These are phyloP conservation scores for Charina bottae DNA, from an alignment of 2,113 vertebrate genomes.

Conservation along the genomic window DNA sequence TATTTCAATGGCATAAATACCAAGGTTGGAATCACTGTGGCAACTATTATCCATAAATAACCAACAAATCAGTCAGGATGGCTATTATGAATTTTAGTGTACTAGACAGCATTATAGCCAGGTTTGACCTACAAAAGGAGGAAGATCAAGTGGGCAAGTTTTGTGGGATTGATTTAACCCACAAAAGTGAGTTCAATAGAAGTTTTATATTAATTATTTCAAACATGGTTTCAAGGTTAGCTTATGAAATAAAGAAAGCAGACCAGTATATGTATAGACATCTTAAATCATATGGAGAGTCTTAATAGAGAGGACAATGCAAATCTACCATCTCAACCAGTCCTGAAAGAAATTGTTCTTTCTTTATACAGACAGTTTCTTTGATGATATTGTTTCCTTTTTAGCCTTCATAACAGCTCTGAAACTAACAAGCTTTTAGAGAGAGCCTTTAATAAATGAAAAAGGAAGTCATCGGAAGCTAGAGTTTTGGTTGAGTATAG, in stretches of 20 bases:
- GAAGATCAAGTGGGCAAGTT: conserved; percentile 10
- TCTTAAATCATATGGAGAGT: not conserved
- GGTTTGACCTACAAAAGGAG: conserved; percentile 22
- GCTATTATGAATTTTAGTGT: not conserved
- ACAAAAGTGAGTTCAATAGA: conserved; percentile 18
- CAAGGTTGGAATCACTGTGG: not conserved
- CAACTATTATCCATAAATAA: not conserved
- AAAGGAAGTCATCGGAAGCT: no score
- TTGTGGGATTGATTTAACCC: conserved; percentile 18
- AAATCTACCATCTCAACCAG: no score
- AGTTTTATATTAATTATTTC: conserved; percentile 15
- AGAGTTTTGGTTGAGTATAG: no score
- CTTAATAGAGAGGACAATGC: not conserved
- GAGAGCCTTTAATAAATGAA: no score
- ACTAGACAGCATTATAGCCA: conserved; percentile 5
- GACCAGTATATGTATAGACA: no score
- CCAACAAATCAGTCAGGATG: conserved; percentile 15
- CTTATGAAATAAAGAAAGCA: not conserved
- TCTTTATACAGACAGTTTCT: no score
- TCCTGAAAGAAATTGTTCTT: no score
- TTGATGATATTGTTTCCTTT: no score
- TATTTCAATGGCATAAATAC: not conserved
- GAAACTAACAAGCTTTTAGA: no score
- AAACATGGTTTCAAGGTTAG: conserved; percentile 14
- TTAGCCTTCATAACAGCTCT: no score